Conservation (phyloP, 2,797 vertebrate species). For the Lemur catta region DNA sequence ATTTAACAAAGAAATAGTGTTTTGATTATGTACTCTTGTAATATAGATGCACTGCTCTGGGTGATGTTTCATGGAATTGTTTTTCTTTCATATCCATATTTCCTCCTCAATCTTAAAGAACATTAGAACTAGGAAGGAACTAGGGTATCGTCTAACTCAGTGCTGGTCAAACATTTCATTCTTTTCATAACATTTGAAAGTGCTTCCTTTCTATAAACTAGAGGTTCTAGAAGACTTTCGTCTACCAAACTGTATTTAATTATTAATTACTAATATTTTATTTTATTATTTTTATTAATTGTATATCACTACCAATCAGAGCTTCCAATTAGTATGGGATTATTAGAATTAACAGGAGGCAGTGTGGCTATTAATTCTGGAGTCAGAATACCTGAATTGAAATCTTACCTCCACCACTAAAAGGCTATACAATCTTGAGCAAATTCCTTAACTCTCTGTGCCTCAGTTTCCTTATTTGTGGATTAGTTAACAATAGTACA, state of each 20-base stretch:
- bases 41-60: neutral
- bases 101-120: neutral
- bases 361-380: neutral
- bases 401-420: neutral
- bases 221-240: neutral
- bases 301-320: neutral
- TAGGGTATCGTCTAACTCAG: neutral
- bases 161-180: neutral
- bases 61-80: neutral
- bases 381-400: neutral
- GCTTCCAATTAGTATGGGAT: neutral
- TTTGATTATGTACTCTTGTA: conserved; percentile 34
- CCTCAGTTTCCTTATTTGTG: neutral
- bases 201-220: neutral
- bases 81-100: conserved; percentile 40
- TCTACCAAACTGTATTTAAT: neutral
- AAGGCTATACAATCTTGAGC: neutral
- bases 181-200: conserved; percentile 18
- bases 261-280: conserved; percentile 38
- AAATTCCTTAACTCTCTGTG: neutral
- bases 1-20: conserved; percentile 59
- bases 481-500: neutral
- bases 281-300: conserved; percentile 13
- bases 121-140: neutral
- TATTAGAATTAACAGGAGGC: neutral